Evolutionary conservation across 1,140 invertebrate genomes (phyloP), one percentile per base, ranked within the genome.

Genomic region (Cryptotermes secundus): DNA sequence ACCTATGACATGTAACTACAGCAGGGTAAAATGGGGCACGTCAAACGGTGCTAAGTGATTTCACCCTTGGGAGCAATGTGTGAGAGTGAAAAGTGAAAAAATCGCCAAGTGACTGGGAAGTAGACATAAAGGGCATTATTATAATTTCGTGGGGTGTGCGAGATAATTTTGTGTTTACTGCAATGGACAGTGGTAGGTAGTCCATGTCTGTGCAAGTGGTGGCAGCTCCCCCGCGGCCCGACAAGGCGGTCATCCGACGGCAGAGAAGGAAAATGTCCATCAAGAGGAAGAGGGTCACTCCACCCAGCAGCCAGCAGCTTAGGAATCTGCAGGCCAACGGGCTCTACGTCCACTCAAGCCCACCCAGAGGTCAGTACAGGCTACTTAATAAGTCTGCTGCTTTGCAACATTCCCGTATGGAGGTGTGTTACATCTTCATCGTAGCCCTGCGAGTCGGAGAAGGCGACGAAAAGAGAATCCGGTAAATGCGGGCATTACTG

Each of bases 341-440:
- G 1, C 87, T 88, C 4, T 88, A 88, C 83, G 86, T 87, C 7
- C 87, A 88, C 82, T 88, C 88, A 34, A 88, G 87, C 38, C 88
- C 88, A n/a, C 88, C 88, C 6, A 87, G 86, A 87, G 88, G 88
- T 88, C 72, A 85, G 84, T 45, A 19, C 36, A 49, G 45, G 45
- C 22, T 19, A 49, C 45, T 49, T 19, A n/a, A n/a, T n/a, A n/a
- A n/a, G n/a, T n/a, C n/a, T n/a, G n/a, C n/a, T n/a, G n/a, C n/a
- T n/a, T n/a, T n/a, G n/a, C n/a, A n/a, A n/a, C n/a, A n/a, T n/a
- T n/a, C n/a, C n/a, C n/a, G n/a, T n/a, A n/a, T n/a, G n/a, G n/a
- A n/a, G n/a, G n/a, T n/a, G n/a, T n/a, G n/a, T n/a, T n/a, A n/a
- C n/a, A n/a, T n/a, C n/a, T n/a, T n/a, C n/a, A n/a, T n/a, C n/a